phyloP scores from a whole-genome alignment of 1,140 invertebrate species.

The Neodiprion lecontei region DNA sequence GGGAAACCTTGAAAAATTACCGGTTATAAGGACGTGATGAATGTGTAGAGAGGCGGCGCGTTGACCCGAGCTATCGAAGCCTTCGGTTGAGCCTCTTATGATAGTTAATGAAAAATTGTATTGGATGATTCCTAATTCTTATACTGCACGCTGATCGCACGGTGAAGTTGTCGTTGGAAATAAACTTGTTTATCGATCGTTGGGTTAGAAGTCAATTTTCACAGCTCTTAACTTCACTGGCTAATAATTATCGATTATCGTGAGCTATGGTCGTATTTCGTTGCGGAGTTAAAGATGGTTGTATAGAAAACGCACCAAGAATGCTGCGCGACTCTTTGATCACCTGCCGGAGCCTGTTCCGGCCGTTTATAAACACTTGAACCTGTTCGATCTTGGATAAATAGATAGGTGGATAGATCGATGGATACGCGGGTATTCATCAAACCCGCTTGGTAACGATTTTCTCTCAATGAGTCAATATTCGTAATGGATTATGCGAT shows the following conservation, averaged over 20 bases:
- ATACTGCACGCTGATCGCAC: not conserved
- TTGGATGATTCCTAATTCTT: not conserved
- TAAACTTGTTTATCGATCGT: not conserved
- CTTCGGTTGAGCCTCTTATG: too few species aligned
- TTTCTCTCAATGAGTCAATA: too few species aligned
- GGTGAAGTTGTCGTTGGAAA: not conserved
- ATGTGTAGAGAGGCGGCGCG: not conserved
- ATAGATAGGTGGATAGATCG: too few species aligned
- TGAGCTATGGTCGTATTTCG: not conserved
- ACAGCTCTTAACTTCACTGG: not conserved
- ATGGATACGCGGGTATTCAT: too few species aligned
- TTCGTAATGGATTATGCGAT: too few species aligned
- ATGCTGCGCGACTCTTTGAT: too few species aligned
- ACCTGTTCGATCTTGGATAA: not conserved
- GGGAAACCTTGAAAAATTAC: not conserved
- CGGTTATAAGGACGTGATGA: not conserved
- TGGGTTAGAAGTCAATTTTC: conserved; percentile 3
- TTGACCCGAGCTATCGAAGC: not conserved
- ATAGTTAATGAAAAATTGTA: not conserved
- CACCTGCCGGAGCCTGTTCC: not conserved
- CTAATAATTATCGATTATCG: conserved; percentile 2
- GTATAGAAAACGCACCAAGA: not conserved
- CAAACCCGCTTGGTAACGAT: too few species aligned
- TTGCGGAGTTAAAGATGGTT: not conserved
- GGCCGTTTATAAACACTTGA: not conserved